Percentiles rank a stretch among this genome's conserved stretches.
Conservation (phyloP, 2,113 vertebrate genomes). For the Todiramphus chloris region DNA sequence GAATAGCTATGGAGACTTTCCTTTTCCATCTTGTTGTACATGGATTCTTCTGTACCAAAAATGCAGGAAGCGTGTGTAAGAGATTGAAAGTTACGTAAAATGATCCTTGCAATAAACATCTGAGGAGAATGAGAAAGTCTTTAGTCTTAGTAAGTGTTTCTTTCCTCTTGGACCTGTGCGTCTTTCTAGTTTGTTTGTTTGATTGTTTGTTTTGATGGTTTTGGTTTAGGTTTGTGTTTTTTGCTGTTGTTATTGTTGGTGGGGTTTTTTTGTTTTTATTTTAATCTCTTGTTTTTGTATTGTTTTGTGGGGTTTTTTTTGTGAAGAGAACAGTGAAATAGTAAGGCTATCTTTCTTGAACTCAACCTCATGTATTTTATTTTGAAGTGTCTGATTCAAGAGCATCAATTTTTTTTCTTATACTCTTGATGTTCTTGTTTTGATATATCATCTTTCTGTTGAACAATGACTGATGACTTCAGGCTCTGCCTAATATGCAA, state of each 20-base stretch:
- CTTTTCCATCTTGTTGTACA: neutral
- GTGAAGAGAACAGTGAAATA: neutral
- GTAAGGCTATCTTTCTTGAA: neutral
- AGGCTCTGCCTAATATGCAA: neutral
- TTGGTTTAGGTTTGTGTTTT: neutral
- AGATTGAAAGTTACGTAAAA: neutral
- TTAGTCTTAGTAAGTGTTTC: neutral
- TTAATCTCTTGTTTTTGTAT: neutral
- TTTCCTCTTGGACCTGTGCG: neutral
- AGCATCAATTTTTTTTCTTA: neutral
- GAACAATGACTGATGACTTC: conserved; percentile 38
- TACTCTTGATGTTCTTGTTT: neutral
- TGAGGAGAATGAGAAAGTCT: neutral
- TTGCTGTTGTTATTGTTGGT: neutral
- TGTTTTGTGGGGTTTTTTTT: neutral
- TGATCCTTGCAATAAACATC: neutral
- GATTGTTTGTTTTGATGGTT: too few relatives aligned
- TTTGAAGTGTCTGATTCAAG: conserved; percentile 7
- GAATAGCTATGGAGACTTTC: neutral
- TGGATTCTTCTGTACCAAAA: neutral
- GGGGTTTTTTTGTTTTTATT: neutral
- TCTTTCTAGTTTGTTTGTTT: neutral
- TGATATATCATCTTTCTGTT: conserved; percentile 25
- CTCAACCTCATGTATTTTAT: neutral
- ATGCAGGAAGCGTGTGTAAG: neutral